Conservation (phyloP, 1,140 invertebrate genomes). For the Physella acuta region DNA sequence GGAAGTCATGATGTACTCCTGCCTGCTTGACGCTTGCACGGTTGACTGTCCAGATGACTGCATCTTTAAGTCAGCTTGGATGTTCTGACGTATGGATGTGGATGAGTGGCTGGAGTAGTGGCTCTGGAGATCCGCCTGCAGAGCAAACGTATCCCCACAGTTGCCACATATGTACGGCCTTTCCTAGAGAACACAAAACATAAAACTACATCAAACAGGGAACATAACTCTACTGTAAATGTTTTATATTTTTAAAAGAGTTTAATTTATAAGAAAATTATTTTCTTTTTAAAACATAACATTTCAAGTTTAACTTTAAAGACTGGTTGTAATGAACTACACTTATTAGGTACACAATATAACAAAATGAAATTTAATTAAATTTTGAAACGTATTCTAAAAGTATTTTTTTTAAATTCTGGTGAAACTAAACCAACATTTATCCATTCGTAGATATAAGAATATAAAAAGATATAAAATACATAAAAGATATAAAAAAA, state of each 20-base stretch:
- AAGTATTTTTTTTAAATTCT: too few species aligned
- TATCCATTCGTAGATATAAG: too few species aligned
- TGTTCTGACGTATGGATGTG: constrained; percentile 24
- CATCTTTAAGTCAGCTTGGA: background rate
- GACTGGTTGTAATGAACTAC: too few species aligned
- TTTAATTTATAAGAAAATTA: background rate
- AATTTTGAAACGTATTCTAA: too few species aligned
- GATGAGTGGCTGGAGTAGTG: constrained; percentile 35
- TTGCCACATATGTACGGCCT: constrained; percentile 51
- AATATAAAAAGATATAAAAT: background rate
- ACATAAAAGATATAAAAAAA: too few species aligned
- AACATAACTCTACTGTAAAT: background rate
- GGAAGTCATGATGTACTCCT: background rate
- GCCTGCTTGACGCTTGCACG: background rate
- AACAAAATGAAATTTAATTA: too few species aligned
- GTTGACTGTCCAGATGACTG: constrained; percentile 2
- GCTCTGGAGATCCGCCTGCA: constrained; percentile 32
- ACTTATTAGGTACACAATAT: too few species aligned
- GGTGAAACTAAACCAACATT: too few species aligned
- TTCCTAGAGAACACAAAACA: constrained; percentile 32
- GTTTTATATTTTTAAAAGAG: background rate
- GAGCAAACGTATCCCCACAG: constrained; percentile 50
- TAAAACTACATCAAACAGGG: background rate
- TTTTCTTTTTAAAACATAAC: background rate
- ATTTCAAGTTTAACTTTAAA: too few species aligned